Evolutionary conservation across 2,797 vertebrate species (phyloP).

Genomic region (Lepilemur ruficaudatus): DNA sequence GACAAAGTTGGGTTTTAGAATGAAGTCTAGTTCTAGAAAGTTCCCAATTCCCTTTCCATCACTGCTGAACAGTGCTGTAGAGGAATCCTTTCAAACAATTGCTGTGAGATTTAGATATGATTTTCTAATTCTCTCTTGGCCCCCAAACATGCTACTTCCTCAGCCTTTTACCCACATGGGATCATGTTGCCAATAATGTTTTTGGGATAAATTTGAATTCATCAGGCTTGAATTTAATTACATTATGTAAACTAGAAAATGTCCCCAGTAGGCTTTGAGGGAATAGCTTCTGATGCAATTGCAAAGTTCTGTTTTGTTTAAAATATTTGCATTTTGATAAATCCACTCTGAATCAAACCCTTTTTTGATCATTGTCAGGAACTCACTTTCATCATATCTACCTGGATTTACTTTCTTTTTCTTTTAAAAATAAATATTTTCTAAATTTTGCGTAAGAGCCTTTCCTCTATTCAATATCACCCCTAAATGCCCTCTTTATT

Average conservation of each 20-base stretch:
- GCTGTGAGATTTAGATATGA: slow-evolving; percentile 72
- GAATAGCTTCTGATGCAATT: slow-evolving; percentile 74
- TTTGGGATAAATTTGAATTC: slow-evolving; percentile 80
- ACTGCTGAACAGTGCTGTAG: background rate
- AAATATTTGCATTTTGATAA: slow-evolving; percentile 85
- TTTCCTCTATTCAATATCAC: background rate
- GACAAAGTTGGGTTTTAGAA: background rate
- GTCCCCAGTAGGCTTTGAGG: slow-evolving; percentile 74
- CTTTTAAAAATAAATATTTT: slow-evolving; percentile 34
- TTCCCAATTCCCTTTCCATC: background rate
- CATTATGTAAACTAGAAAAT: slow-evolving; percentile 84
- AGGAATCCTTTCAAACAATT: slow-evolving; percentile 58
- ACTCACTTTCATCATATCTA: slow-evolving; percentile 55
- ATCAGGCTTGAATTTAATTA: slow-evolving; percentile 85
- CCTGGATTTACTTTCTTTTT: slow-evolving; percentile 68
- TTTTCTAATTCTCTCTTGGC: slow-evolving; percentile 72
- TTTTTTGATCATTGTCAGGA: slow-evolving; percentile 78
- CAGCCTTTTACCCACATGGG: slow-evolving; percentile 77
- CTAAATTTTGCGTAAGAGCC: background rate
- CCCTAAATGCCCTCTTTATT: background rate
- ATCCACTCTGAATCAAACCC: slow-evolving; percentile 71
- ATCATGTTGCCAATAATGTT: slow-evolving; percentile 81
- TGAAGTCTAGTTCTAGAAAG: slow-evolving; percentile 36
- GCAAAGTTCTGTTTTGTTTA: slow-evolving; percentile 80
- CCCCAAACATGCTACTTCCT: slow-evolving; percentile 70